Base-by-base conservation (phyloP, 2,888 invertebrate species). In the Arge pagana region DNA sequence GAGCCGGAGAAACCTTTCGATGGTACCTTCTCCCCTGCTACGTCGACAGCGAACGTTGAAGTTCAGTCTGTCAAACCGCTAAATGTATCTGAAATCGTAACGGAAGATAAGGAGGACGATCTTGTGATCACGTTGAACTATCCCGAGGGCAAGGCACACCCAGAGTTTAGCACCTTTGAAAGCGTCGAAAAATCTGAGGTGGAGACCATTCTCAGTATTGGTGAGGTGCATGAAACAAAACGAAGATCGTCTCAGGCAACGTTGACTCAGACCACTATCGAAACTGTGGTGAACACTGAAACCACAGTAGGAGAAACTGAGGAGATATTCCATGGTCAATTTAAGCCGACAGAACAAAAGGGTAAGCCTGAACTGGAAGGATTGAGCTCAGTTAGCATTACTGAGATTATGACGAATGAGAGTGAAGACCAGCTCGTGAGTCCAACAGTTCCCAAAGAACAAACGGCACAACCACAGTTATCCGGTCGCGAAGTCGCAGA, bases 11-110 rank as follows among this genome's bases (percentile, higher is more conserved):
- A 68, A 43, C 60, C 66, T 21, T 74, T 77, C 56, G 62, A 73
- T 61, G 74, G 71, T 56, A 70, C 67, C 39, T 72, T 74, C 52
- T 71, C 72, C 54, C 70, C 77, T 10, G 55, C 68, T 24, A 67
- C 66, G 1, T 79, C 79, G 66, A 76, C 58, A 45, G 81, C 80
- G 4, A 73, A 71, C 33, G 45, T 80, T 5, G 69, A 76, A 43
- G 63, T 83, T 39, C 68, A 76, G 56, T 77, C 79, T 48, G 72
- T 74, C 51, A 73, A 78, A 28, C 62, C 76, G 1, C 42, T 77
- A 10, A 64, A 72, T 40, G 65, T 79, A 16, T 73, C 69, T 3
- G 74, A 79, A 61, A 71, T 70, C 16, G 58, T 68, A 18, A 61
- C 68, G 1, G 72, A 76, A 42, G 76, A 76, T 16, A 75, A 71